Base-by-base conservation (phyloP, 2,888 invertebrate species). In the Agelastica alni region DNA sequence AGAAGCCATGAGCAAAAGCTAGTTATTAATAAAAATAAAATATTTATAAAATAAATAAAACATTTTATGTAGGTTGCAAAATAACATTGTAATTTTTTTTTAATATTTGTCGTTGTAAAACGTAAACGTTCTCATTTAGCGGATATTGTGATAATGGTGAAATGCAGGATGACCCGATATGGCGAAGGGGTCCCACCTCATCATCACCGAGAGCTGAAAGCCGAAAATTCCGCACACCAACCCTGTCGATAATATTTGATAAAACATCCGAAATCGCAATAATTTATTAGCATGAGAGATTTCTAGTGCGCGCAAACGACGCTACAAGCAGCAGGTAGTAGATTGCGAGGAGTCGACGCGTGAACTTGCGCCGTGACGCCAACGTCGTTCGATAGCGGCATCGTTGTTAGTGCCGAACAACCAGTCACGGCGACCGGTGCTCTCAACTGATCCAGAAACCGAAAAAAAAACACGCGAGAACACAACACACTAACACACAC, bases 361-460 rank as follows among this genome's bases (percentile, higher is more conserved):
- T 60, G 68, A 71, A 68, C 71, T 68, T 72, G 75, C 74, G 74
- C 74, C 63, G 63, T 74, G 70, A 66, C 72, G 74, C 66, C 74
- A 71, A 71, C 75, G 74, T 72, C 75, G 75, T 68, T 75, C 76
- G 72, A 75, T 75, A 76, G 73, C 73, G 69, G 65, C 73, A 69
- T 65, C 72, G 72, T 65, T 64, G 65, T 68, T 74, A 77, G 77
- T 77, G 75, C 74, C 75, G 74, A 74, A 75, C 74, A 74, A 75
- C 69, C 73, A 70, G 68, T 71, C 74, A 69, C 71, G 71, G 74
- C 71, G 75, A 72, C 72, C 73, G 73, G 74, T 75, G 68, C 75
- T 70, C 73, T 72, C 70, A 6, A 7, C 45, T 43, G 34, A 37
- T 47, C 42, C 41, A 49, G 49, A 49, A 34, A 51, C 45, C 42